A percentile compares a stretch with the other conserved stretches of the same genome.
These are phyloP conservation scores for Spea multiplicata DNA, from an alignment of 2,113 vertebrate genomes.

Conservation along the genomic window DNA sequence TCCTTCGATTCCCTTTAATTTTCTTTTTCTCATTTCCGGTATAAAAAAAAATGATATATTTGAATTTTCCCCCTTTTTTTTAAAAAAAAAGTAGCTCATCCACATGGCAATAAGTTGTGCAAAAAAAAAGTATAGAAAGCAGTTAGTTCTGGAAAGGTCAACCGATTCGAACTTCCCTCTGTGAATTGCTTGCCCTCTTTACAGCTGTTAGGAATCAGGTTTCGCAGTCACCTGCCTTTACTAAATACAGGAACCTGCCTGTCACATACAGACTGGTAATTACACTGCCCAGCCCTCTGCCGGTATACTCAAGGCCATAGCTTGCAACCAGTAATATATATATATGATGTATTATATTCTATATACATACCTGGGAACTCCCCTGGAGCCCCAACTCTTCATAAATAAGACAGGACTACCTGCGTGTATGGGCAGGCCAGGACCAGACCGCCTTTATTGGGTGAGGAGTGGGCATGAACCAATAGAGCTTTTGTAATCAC, in stretches of 20 bases:
- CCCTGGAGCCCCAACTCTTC: too few relatives aligned
- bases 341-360: too few relatives aligned
- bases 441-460: too few relatives aligned
- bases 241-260: slow-evolving; percentile 66
- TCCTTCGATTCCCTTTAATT: slow-evolving; percentile 15
- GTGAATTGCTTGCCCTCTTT: slow-evolving; percentile 48
- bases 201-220: slow-evolving; percentile 81
- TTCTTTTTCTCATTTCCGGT: slow-evolving; percentile 1
- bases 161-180: slow-evolving; percentile 36
- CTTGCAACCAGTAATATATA: too few relatives aligned
- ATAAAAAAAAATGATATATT: slow-evolving; percentile 31
- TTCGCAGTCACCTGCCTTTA: slow-evolving; percentile 75
- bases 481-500: too few relatives aligned
- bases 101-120: neutral
- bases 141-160: slow-evolving; percentile 54
- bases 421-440: too few relatives aligned
- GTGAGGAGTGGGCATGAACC: too few relatives aligned
- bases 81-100: neutral
- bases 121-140: slow-evolving; percentile 51
- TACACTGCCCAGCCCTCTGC: slow-evolving; percentile 58
- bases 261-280: slow-evolving; percentile 63
- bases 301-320: too few relatives aligned
- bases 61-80: slow-evolving; percentile 8
- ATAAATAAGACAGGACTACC: too few relatives aligned
- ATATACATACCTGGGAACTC: too few relatives aligned